Evolutionary conservation across 2,113 vertebrate species (phyloP).

Genomic region (Tauraco erythrolophus): DNA sequence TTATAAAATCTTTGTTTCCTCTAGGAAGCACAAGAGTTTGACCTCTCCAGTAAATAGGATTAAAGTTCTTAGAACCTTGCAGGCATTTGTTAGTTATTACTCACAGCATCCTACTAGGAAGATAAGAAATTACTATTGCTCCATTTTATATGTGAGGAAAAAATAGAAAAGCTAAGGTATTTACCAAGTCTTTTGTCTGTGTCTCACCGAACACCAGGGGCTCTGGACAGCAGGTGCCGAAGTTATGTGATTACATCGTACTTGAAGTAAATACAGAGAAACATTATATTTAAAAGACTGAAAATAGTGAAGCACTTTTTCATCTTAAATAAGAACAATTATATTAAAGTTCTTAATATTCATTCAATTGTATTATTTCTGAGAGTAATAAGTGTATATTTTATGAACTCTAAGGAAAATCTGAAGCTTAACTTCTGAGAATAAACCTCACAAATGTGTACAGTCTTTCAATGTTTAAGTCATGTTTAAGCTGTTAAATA

Average conservation of each 20-base stretch:
- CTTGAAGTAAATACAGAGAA: neutral
- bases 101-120: conserved; percentile 20
- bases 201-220: neutral
- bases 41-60: conserved; percentile 37
- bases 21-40: conserved; percentile 2
- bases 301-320: neutral
- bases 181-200: conserved; percentile 21
- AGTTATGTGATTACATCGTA: neutral
- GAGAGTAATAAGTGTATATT: neutral
- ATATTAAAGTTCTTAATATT: neutral
- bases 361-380: neutral
- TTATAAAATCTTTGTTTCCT: conserved; percentile 25
- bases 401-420: neutral
- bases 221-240: neutral
- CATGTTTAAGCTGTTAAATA: neutral
- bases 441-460: neutral
- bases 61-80: conserved; percentile 38
- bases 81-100: conserved; percentile 43
- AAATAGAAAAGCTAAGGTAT: neutral
- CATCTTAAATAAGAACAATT: neutral
- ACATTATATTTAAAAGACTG: neutral
- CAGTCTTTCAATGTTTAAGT: neutral
- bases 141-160: neutral
- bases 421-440: neutral
- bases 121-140: conserved; percentile 54